Base-by-base conservation (phyloP, 2,113 vertebrate species). In the Gymnorhina tibicen region DNA sequence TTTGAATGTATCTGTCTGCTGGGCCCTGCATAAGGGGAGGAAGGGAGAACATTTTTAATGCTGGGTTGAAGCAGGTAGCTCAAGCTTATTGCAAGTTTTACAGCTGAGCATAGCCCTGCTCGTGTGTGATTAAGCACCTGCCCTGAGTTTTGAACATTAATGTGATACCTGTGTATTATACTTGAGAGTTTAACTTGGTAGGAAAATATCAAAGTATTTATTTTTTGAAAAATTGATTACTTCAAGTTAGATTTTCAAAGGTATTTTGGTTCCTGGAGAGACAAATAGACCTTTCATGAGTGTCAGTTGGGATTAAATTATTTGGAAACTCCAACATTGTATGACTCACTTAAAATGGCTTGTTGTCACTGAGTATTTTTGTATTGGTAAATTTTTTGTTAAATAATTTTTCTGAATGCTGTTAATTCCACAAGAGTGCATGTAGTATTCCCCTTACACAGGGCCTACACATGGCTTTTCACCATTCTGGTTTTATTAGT, bases 401-500 rank as follows among this genome's bases (percentile, higher is more conserved):
- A 52, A 83, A 62, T 39, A 58, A 3, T 27, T 24, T 50, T 94
- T 58, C 85, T 85, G 49, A 70, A 63, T 79, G 58, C 23, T 79
- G 12, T 75, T 74, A 80, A 35, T 92, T 93, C 83, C 76, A 44
- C 87, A 53, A 44, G 4, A 92, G 16, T 69, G 44, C 21, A 33
- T 17, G 37, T 21, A 89, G 13, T 68, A 72, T 87, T 75, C 58
- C 68, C 37, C 85, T 96, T 94, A 90, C 41, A 72, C 7, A 44
- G 20, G 50, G 24, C 10, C 52, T 93, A 81, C 35, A 79, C 21
- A 70, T 49, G 60, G 19, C n/a, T 93, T 95, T 91, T 68, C 30
- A 75, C 2, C 30, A 37, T 91, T 96, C 49, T 72, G 39, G 17
- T 69, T 96, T 96, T 93, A 93, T 88, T 88, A 79, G 58, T 72